Conservation (phyloP, 2,113 vertebrate species). For the Odocoileus virginianus region DNA sequence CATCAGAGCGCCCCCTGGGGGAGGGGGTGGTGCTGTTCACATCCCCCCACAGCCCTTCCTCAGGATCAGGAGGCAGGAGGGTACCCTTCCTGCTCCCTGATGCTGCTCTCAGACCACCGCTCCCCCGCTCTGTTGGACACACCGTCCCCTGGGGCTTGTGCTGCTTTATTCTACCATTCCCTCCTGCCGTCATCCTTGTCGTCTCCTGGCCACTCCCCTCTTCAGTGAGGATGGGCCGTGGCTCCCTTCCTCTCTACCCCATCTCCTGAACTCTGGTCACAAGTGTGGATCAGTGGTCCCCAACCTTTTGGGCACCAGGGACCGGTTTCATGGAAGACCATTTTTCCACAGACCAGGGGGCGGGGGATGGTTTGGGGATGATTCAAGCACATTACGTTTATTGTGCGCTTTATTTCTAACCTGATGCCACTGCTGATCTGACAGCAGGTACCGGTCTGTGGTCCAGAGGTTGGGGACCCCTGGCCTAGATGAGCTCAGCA, state of each 20-base stretch:
- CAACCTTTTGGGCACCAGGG: background rate
- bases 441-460: background rate
- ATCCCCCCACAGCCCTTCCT: background rate
- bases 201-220: background rate
- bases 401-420: background rate
- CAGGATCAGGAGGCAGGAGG: background rate
- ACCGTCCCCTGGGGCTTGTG: background rate
- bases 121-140: background rate
- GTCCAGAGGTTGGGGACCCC: background rate
- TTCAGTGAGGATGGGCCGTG: background rate
- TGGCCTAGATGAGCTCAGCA: background rate
- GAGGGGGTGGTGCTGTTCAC: accelerated
- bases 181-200: accelerated
- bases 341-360: background rate
- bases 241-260: background rate
- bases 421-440: background rate
- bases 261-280: background rate
- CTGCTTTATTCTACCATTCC: background rate
- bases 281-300: background rate
- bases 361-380: background rate
- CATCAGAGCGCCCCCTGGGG: background rate
- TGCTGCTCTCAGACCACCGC: background rate
- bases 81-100: background rate
- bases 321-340: background rate
- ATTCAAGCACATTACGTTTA: background rate